Conservation (phyloP, 2,797 vertebrate species). For the Aldrovandia affinis region DNA sequence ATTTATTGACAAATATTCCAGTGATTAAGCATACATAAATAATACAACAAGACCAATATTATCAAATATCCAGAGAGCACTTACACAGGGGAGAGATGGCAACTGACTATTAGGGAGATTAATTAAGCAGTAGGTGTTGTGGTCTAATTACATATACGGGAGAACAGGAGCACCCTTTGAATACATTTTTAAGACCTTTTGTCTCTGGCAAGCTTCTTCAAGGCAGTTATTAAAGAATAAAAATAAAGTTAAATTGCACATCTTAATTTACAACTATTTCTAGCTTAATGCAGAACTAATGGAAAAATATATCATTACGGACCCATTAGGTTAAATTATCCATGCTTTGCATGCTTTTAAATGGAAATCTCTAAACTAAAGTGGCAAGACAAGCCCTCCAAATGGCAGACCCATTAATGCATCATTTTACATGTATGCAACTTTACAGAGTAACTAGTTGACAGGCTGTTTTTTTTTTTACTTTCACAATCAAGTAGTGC, state of each 20-base stretch:
- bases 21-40: constrained; percentile 14
- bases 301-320: background rate
- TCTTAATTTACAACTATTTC: constrained; percentile 7
- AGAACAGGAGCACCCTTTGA: background rate
- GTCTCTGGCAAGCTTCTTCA: constrained; percentile 4
- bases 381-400: background rate
- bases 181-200: constrained; percentile 2
- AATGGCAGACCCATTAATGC: background rate
- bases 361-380: background rate
- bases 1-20: constrained; percentile 33
- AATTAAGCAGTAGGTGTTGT: background rate
- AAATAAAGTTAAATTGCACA: constrained; percentile 8
- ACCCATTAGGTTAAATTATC: background rate
- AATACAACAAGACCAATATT: background rate
- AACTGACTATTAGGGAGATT: constrained; percentile 16
- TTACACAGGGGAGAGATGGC: background rate
- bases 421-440: background rate
- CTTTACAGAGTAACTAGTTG: background rate
- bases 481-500: too few species aligned
- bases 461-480: too few species aligned
- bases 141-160: constrained; percentile 4
- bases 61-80: constrained; percentile 7
- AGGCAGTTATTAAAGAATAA: constrained; percentile 19
- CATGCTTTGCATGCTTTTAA: background rate
- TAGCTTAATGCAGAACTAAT: constrained; percentile 17